Base-by-base conservation (phyloP, 2,797 vertebrate genomes). In the Mus caroli region DNA sequence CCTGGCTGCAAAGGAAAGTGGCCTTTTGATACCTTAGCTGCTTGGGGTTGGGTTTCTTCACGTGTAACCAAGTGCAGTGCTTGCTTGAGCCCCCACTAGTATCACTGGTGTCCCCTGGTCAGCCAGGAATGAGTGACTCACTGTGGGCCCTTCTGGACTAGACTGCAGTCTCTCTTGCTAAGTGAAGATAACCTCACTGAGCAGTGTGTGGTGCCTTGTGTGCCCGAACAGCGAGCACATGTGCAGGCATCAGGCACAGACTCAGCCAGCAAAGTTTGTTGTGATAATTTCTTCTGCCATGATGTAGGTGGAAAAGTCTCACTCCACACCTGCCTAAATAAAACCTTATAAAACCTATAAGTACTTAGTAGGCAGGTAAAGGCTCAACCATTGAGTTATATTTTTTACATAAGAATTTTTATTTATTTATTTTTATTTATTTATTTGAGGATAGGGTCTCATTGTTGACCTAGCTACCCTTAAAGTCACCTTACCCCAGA, bases 11-110 rank as follows among this genome's bases (percentile, higher is more conserved):
- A 84, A 89, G 90, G 90, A 95, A 96, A 88, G 80, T 88, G 86
- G 94, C 28, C 85, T 93, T 93, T 94, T 96, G 69, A 34, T n/a
- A 71, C 85, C 11, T 60, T 84, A 94, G 40, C 92, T 95, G 69
- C 90, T 83, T 62, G 85, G 46, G 28, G 60, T 97, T 95, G 91
- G 91, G 50, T 97, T 96, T 92, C 95, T 94, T 88, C 83, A 90
- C 60, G 76, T 97, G 95, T 91, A 97, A 97, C 60, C 56, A 88
- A 96, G 92, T 90, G 64, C 71, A 91, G 58, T 0, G 2, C 92
- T 91, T 87, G 24, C 79, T 75, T 90, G 91, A 92, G 87, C 96
- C 86, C 3, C 67, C 79, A 52, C 71, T 88, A 69, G 71, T 77
- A 71, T 94, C 88, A 80, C 52, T 82, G 54, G 71, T 96, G 97